Percentiles rank a stretch among this genome's conserved stretches.
phyloP scores from a whole-genome alignment of 2,797 vertebrate species.

The Coranthus polyacanthus region DNA sequence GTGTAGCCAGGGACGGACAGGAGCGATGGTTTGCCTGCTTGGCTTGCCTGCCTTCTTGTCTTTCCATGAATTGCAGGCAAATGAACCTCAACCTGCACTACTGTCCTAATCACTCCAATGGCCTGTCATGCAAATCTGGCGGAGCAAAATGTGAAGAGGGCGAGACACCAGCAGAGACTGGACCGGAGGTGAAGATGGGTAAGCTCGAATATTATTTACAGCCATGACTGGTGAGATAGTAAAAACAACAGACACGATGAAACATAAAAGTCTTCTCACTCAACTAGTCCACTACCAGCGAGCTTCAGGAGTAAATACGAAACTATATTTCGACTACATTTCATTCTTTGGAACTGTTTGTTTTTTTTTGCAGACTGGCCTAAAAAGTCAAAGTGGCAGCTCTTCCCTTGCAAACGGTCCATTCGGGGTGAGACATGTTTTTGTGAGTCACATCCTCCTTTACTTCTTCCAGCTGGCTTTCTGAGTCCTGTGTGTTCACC shows the following conservation, averaged over 20 bases:
- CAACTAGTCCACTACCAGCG: not conserved
- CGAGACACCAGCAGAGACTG: constrained; percentile 14
- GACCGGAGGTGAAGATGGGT: not conserved
- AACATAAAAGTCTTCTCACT: not conserved
- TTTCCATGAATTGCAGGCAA: constrained; percentile 75
- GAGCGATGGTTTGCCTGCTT: constrained; percentile 20
- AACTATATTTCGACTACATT: not conserved
- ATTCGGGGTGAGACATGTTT: not conserved
- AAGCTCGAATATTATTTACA: not conserved
- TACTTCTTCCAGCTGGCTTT: constrained; percentile 6
- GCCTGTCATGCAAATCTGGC: constrained; percentile 82
- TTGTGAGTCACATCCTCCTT: not conserved
- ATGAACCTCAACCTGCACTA: constrained; percentile 62
- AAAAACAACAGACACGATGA: too few species aligned
- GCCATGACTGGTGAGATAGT: not conserved
- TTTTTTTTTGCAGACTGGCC: not conserved
- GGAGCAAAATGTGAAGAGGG: constrained; percentile 17
- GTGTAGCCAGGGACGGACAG: not conserved
- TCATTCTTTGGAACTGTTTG: not conserved
- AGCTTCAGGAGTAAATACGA: not conserved
- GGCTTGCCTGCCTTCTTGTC: constrained; percentile 28
- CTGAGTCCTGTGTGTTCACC: constrained; percentile 32
- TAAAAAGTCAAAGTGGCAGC: not conserved
- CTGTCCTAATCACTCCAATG: constrained; percentile 51
- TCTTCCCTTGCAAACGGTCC: not conserved